These are phyloP conservation scores for Herpailurus yagouaroundi DNA, from an alignment of 2,113 vertebrate genomes.

Conservation along the genomic window DNA sequence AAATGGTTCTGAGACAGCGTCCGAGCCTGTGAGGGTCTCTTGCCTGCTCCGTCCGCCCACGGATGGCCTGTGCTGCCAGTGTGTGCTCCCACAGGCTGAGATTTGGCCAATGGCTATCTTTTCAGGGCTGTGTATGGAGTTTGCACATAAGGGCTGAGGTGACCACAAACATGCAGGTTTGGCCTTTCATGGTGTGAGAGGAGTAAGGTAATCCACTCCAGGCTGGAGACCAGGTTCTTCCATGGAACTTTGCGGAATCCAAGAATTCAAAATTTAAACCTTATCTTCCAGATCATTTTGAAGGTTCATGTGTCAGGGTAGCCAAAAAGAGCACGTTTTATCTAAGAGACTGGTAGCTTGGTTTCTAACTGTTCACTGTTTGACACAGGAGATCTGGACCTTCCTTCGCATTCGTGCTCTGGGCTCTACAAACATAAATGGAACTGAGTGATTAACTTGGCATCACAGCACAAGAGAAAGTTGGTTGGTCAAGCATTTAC, in stretches of 20 bases:
- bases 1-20: background rate
- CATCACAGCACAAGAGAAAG: background rate
- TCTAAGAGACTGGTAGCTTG: background rate
- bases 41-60: background rate
- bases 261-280: background rate
- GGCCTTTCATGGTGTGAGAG: rapidly evolving
- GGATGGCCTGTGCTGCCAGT: background rate
- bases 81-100: background rate
- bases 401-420: background rate
- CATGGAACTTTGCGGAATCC: background rate
- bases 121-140: background rate
- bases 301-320: background rate
- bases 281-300: background rate
- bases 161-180: too few relatives aligned
- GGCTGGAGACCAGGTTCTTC: background rate
- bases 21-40: background rate
- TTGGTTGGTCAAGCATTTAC: background rate
- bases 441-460: background rate
- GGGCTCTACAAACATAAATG: background rate
- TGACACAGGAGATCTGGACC: background rate
- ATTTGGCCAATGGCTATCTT: background rate
- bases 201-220: background rate
- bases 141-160: background rate
- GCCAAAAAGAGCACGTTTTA: background rate
- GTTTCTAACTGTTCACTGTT: background rate